Evolutionary conservation across 2,797 vertebrate genomes (phyloP), one percentile per base, ranked within the genome.

Genomic region (Prunella strophiata): DNA sequence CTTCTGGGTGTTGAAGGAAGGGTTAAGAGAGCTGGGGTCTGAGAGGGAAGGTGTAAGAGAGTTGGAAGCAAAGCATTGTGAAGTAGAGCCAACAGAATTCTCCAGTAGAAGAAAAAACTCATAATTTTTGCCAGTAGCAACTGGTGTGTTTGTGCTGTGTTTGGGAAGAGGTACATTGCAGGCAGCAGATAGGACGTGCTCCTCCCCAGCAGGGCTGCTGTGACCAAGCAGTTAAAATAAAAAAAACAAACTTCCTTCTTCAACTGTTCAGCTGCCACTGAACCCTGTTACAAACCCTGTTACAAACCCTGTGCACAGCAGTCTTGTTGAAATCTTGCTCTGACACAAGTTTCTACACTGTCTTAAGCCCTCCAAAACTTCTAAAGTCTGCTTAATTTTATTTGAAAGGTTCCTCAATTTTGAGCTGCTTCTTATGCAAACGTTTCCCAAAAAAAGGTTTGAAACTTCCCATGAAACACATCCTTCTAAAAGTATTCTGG

Each of bases 221-320:
- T 47, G 67, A 88, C 65, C 78, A 89, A 87, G 48, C 42, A 71
- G 67, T 52, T 85, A 71, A 85, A 90, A 61, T 6, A 71, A 88
- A 89, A 82, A 87, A 88, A 77, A 19, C n/a, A 89, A 93, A 87
- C 66, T 87, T 91, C 59, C 67, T 84, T 90, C 62, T 89, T 94
- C 90, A 84, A 38, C 70, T 0, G 0, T 54, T 81, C 78, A 66
- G 55, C 54, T 5, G 34, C 38, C 42, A 74, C 87, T 68, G 68
- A 80, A 75, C 45, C 34, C 57, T 74, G 57, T 47, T 77, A 67
- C 32, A 67, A 83, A 12, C 45, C 34, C 57, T 74, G 57, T 47
- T 77, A 67, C 32, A 67, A 83, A 12, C 7, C 11, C 32, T 14
- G 8, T 21, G 74, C 16, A 7, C 65, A 62, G 61, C 61, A 89